Evolutionary conservation across 2,113 vertebrate genomes (phyloP).

Genomic region (Pelmatolapia mariae): DNA sequence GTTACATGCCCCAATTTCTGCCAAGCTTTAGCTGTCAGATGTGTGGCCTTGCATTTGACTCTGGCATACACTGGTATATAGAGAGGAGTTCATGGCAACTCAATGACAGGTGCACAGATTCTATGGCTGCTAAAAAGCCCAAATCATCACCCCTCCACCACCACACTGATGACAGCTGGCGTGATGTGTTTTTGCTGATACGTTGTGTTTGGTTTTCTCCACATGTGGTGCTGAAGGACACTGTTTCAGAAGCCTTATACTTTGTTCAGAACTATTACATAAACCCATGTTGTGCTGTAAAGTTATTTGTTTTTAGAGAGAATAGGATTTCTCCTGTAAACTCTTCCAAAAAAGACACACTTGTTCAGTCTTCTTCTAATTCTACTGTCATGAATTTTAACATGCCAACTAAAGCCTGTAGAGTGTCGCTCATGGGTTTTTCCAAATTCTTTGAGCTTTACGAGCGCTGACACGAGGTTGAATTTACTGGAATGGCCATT

Average conservation of each 20-base stretch:
- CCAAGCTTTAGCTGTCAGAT: background rate
- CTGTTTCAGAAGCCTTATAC: background rate
- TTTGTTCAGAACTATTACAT: background rate
- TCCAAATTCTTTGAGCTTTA: background rate
- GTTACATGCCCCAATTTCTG: background rate
- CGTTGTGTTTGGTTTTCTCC: background rate
- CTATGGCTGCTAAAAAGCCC: background rate
- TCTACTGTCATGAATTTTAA: background rate
- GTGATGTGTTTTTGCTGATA: background rate
- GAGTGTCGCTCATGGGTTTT: background rate
- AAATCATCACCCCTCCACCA: background rate
- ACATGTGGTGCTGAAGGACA: background rate
- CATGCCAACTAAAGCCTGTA: background rate
- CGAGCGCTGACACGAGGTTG: background rate
- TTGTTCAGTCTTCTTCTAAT: background rate
- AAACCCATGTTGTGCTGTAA: background rate
- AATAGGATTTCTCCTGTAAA: background rate
- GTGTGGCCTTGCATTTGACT: background rate
- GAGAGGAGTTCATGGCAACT: background rate
- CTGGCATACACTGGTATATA: background rate
- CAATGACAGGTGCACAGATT: background rate
- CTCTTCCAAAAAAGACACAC: background rate
- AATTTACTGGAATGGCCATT: background rate
- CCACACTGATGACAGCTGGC: background rate
- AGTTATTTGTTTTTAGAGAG: background rate